Base-by-base conservation (phyloP, 2,113 vertebrate species). In the Chaenogobius annularis region DNA sequence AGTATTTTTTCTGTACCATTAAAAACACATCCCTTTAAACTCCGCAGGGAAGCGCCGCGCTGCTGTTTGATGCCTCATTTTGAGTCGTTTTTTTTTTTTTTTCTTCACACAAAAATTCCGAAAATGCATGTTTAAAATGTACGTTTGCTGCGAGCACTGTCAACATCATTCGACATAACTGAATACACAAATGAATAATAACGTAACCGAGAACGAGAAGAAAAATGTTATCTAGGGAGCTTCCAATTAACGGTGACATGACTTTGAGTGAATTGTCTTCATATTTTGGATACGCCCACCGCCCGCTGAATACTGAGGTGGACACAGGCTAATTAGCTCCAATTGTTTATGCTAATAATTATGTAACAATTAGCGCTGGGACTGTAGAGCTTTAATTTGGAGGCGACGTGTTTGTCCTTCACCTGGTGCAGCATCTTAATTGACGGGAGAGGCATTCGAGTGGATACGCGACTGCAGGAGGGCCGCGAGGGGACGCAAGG, bases 301-400 rank as follows among this genome's bases (percentile, higher is more conserved):
- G 3, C 0, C 65, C 70, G 26, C 37, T 47, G 9, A n/a, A n/a
- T 23, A 72, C 52, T 64, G 26, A 48, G 67, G 26, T 69, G 55
- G 68, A 74, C 73, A 71, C 54, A 66, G 71, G 61, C 69, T 70
- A 72, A 71, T 77, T 71, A 26, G 79, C 44, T 65, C 56, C 31
- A 66, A 76, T 76, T 84, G 72, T 83, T 82, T 62, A 35, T 74
- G 81, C 52, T 78, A 69, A 80, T 80, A 55, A 70, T 64, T 43
- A 54, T 79, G 64, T 67, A 0, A 66, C 56, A 76, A 43, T 81
- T 69, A 62, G 87, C 74, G 63, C 37, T 71, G 69, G 73, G 55
- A 68, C 50, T 48, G 11, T 67, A 55, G 13, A 54, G 10, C 0
- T 52, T 84, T 68, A 83, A 81, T 77, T 62, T 37, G 43, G 17